phyloP scores from a whole-genome alignment of 2,797 vertebrate species.

The Schizopygopsis pylzovi region DNA sequence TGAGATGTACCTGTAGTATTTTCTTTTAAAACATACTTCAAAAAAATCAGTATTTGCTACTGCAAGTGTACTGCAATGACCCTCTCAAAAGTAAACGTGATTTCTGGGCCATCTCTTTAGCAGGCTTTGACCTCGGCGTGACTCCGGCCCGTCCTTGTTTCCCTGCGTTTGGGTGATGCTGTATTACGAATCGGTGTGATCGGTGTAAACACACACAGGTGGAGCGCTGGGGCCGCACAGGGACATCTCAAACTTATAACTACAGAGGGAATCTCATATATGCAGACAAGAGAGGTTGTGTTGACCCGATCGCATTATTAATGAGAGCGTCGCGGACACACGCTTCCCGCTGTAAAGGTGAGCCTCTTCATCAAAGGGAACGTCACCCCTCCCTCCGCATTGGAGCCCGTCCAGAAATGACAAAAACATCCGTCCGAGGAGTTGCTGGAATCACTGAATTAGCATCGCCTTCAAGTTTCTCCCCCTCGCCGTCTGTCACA shows the following conservation, averaged over 20 bases:
- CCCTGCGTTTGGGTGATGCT: neutral
- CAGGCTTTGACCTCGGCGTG: neutral
- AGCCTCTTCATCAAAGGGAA: conserved; percentile 64
- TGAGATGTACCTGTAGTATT: too few species aligned
- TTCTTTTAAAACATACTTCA: neutral
- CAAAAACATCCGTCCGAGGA: conserved; percentile 39
- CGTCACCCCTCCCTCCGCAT: conserved; percentile 27
- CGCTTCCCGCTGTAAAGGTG: conserved; percentile 61
- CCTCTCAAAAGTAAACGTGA: neutral
- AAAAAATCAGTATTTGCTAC: neutral
- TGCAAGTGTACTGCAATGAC: neutral
- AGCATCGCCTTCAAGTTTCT: conserved; percentile 59
- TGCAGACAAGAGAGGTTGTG: conserved; percentile 49
- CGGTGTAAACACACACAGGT: conserved; percentile 29
- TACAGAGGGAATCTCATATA: conserved; percentile 36
- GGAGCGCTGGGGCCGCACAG: conserved; percentile 7
- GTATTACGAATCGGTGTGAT: conserved; percentile 13
- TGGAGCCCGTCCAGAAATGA: conserved; percentile 59
- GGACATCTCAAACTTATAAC: conserved; percentile 35
- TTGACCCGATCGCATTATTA: conserved; percentile 56
- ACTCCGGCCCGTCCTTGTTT: conserved; percentile 10
- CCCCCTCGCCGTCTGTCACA: conserved; percentile 47
- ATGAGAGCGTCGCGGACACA: conserved; percentile 50
- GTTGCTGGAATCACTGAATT: conserved; percentile 56
- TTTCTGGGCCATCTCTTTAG: neutral